These are phyloP conservation scores for Parasteatoda lunata DNA, from an alignment of 2,888 invertebrate genomes.

Conservation along the genomic window DNA sequence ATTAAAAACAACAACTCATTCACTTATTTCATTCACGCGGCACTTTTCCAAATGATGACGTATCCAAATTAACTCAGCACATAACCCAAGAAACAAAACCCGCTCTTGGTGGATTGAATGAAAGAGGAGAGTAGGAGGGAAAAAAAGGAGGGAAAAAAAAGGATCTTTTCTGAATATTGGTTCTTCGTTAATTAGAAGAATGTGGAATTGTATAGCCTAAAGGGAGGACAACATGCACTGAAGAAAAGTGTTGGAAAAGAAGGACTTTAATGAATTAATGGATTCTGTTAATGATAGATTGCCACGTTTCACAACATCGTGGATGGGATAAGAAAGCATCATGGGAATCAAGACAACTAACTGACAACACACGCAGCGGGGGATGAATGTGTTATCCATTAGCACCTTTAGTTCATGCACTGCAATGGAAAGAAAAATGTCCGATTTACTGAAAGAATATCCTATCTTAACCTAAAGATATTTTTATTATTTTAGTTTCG, in stretches of 20 bases:
- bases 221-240: slow-evolving; percentile 37
- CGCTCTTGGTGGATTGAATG: no score
- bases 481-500: no score
- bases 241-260: slow-evolving; percentile 54
- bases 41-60: no score
- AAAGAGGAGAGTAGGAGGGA: neutral
- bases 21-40: no score
- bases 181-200: slow-evolving; percentile 54
- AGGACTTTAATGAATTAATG: slow-evolving; percentile 68
- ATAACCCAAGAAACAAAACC: no score
- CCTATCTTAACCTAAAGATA: no score
- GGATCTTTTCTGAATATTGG: neutral
- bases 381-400: slow-evolving; percentile 49
- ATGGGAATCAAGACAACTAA: slow-evolving; percentile 40
- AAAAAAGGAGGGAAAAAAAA: neutral
- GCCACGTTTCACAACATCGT: slow-evolving; percentile 32
- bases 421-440: no score
- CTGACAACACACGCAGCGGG: slow-evolving; percentile 53
- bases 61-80: no score
- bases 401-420: slow-evolving; percentile 4
- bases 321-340: slow-evolving; percentile 52
- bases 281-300: slow-evolving; percentile 68
- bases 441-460: no score
- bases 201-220: slow-evolving; percentile 27
- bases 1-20: no score